These are phyloP conservation scores for Oscheius sp. DNA, from an alignment of 2,888 invertebrate genomes.

Conservation along the genomic window DNA sequence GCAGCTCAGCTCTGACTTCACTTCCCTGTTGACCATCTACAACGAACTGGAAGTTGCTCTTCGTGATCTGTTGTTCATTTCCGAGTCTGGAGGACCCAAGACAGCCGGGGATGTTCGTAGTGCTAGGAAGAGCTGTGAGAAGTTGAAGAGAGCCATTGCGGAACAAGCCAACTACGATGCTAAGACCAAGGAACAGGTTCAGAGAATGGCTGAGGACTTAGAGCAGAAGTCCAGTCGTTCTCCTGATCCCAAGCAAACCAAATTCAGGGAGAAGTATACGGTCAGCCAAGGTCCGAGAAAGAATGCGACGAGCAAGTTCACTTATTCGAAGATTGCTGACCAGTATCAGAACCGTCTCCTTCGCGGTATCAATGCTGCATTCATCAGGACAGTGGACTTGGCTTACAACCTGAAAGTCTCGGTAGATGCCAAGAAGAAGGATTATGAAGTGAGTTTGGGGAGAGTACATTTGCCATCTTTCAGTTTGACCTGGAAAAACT, in stretches of 20 bases:
- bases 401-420: conserved; percentile 19
- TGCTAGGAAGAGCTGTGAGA: neutral
- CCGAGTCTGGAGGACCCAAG: neutral
- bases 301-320: neutral
- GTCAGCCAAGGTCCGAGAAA: neutral
- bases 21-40: neutral
- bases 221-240: neutral
- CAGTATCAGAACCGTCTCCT: conserved; percentile 8
- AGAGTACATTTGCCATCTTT: neutral
- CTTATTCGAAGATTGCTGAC: neutral
- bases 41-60: neutral
- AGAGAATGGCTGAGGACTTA: conserved; percentile 7
- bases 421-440: neutral
- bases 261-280: neutral
- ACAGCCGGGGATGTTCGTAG: neutral
- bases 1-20: neutral
- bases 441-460: neutral
- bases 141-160: neutral
- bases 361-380: neutral
- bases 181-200: neutral
- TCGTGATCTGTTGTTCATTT: neutral
- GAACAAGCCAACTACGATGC: neutral
- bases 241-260: neutral
- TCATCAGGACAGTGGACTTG: neutral
- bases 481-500: conserved; percentile 18